Percentiles rank a stretch among this genome's conserved stretches.
Evolutionary conservation across 92 coral and sea anemone species (phyloP).

Genomic region (Metridium senile): DNA sequence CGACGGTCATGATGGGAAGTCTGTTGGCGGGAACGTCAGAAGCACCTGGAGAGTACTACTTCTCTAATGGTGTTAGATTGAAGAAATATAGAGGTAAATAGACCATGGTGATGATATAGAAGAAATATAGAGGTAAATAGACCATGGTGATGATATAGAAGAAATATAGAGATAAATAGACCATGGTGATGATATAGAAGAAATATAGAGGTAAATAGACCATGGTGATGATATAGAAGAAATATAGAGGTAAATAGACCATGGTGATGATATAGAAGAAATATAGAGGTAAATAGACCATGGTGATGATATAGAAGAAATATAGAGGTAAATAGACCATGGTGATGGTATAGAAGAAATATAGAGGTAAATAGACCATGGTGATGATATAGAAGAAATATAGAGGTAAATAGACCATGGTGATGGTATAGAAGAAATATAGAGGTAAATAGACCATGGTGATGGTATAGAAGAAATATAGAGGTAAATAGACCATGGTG

Average conservation of each 20-base stretch:
- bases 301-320: conserved; percentile 91
- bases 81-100: conserved; percentile 92
- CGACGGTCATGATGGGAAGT: conserved; percentile 99
- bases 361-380: conserved; percentile 95
- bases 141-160: conserved; percentile 90
- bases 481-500: conserved; percentile 98
- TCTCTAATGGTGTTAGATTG: conserved; percentile 83
- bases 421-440: conserved; percentile 88
- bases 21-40: conserved; percentile 96
- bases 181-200: conserved; percentile 89
- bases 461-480: conserved; percentile 89
- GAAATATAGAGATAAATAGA: conserved; percentile 95
- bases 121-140: conserved; percentile 96
- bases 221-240: conserved; percentile 90
- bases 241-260: conserved; percentile 96
- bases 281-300: conserved; percentile 93
- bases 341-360: conserved; percentile 94
- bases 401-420: conserved; percentile 96
- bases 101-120: conserved; percentile 84
- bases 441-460: conserved; percentile 96
- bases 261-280: conserved; percentile 92
- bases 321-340: conserved; percentile 94
- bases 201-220: conserved; percentile 96
- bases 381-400: conserved; percentile 92
- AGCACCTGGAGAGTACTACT: conserved; percentile 97